phyloP scores from a whole-genome alignment of 2,888 invertebrate species.

The Caenorhabditis uteleia region DNA sequence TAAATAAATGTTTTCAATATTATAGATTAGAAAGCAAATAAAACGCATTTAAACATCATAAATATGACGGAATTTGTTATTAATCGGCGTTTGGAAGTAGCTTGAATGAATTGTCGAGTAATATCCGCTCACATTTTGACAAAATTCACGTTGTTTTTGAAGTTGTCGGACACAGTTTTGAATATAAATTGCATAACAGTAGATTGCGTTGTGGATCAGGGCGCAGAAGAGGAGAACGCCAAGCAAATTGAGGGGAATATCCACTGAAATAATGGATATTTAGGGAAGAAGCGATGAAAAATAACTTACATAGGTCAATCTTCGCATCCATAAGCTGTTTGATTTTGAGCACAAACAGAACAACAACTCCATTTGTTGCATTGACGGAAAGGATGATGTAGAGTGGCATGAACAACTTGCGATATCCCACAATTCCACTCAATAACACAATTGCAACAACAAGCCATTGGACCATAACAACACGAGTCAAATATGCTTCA shows the following conservation, averaged over 20 bases:
- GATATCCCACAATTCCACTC: constrained; percentile 17
- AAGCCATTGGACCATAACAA: constrained; percentile 25
- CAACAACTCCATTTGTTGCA: constrained; percentile 22
- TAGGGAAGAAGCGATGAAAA: too few relatives aligned
- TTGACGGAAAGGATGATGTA: constrained; percentile 23
- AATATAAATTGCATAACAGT: constrained; percentile 28
- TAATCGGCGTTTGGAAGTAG: too few relatives aligned
- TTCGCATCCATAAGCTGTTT: constrained; percentile 15
- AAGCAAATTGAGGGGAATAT: constrained; percentile 30
- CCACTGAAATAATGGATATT: constrained; percentile 12
- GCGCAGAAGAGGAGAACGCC: constrained; percentile 23
- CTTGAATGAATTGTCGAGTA: too few relatives aligned
- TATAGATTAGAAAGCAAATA: too few relatives aligned
- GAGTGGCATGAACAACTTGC: constrained; percentile 30
- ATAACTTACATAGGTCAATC: constrained; percentile 19
- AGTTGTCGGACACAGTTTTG: too few relatives aligned
- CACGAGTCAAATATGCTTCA: constrained; percentile 21
- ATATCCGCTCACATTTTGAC: too few relatives aligned
- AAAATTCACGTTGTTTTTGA: too few relatives aligned
- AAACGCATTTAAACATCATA: too few relatives aligned
- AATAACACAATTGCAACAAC: constrained; percentile 9
- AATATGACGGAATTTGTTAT: too few relatives aligned
- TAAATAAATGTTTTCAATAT: too few relatives aligned
- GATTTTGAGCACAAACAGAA: constrained; percentile 20
- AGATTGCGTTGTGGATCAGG: constrained; percentile 19